Percentiles rank a stretch among this genome's conserved stretches.
phyloP scores from a whole-genome alignment of 2,797 vertebrate genomes.

The Scleropages formosus region DNA sequence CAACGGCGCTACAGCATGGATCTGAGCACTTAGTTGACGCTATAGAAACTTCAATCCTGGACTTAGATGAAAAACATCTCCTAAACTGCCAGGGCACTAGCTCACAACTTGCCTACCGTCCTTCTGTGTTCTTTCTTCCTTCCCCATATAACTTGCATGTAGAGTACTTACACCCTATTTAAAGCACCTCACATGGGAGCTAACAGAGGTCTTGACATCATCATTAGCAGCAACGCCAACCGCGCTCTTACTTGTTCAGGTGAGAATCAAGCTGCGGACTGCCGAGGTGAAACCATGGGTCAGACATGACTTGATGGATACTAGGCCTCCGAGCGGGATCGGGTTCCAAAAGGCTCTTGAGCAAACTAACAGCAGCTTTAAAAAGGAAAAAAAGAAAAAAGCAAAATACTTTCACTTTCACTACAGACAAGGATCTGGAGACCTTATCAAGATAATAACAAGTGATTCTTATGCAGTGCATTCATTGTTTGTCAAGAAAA shows the following conservation, averaged over 20 bases:
- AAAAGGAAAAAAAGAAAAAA: slow-evolving; percentile 5
- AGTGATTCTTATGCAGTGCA: too few relatives aligned
- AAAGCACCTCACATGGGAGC: background rate
- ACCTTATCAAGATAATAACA: too few relatives aligned
- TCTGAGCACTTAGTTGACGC: background rate
- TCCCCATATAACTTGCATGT: too few relatives aligned
- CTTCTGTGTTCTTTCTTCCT: too few relatives aligned
- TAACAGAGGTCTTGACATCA: background rate
- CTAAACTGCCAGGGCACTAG: background rate
- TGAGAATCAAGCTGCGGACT: slow-evolving; percentile 80
- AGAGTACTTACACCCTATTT: background rate
- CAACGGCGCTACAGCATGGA: background rate
- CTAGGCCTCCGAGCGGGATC: slow-evolving; percentile 91
- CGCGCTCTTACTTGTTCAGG: slow-evolving; percentile 81
- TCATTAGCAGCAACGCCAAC: background rate
- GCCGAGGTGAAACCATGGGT: slow-evolving; percentile 89
- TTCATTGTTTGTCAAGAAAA: too few relatives aligned
- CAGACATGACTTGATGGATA: slow-evolving; percentile 91
- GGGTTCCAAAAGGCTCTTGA: slow-evolving; percentile 89
- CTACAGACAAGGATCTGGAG: background rate
- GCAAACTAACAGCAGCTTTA: slow-evolving; percentile 84
- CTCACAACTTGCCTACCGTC: background rate
- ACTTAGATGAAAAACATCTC: background rate
- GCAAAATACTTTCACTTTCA: background rate
- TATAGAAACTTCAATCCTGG: background rate